These are phyloP conservation scores for Danaus melanippus DNA, from an alignment of 1,140 invertebrate genomes.

Conservation along the genomic window DNA sequence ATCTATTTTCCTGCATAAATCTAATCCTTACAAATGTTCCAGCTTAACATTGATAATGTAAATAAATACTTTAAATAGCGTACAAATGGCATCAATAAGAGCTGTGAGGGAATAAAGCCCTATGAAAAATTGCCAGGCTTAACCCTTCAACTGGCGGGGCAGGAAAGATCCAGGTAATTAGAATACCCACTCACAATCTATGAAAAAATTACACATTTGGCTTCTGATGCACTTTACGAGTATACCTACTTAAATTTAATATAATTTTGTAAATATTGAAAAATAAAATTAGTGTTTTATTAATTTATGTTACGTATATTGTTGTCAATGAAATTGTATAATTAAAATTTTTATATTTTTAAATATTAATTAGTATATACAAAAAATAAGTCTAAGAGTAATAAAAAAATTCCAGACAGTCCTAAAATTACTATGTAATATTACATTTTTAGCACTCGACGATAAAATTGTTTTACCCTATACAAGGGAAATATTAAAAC, in stretches of 20 bases:
- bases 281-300: too few species aligned
- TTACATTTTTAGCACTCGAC: constrained; percentile 1
- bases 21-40: constrained; percentile 27
- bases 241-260: too few species aligned
- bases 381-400: too few species aligned
- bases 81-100: constrained; percentile 47
- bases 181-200: constrained; percentile 10
- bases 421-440: too few species aligned
- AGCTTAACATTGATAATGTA: constrained; percentile 27
- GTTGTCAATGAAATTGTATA: too few species aligned
- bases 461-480: constrained; percentile 28
- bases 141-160: constrained; percentile 39
- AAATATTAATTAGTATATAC: too few species aligned
- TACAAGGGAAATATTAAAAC: constrained; percentile 35
- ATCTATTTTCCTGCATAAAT: constrained; percentile 2
- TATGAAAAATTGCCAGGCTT: constrained; percentile 49
- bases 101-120: constrained; percentile 32
- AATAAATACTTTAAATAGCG: constrained; percentile 38
- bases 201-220: too few species aligned
- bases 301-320: too few species aligned
- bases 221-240: too few species aligned
- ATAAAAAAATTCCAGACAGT: too few species aligned
- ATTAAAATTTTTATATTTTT: too few species aligned
- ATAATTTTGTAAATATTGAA: too few species aligned
- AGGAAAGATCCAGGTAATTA: constrained; percentile 35